Base-by-base conservation (phyloP, 37 sponge, comb jelly and placozoan species). In the Theonella swinhoei region DNA sequence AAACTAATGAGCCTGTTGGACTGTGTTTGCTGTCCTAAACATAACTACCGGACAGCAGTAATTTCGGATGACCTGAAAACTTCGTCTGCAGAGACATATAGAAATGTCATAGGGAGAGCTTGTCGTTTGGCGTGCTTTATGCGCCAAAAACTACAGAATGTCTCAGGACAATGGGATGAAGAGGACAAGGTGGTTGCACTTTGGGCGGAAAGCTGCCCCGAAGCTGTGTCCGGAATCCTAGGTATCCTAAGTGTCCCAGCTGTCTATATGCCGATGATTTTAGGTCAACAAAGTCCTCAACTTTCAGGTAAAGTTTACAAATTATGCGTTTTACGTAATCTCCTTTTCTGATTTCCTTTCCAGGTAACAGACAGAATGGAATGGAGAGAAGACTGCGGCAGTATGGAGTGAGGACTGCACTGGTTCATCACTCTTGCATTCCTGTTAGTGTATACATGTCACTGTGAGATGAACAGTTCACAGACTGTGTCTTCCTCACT, bases 21-120 rank as follows among this genome's bases (percentile, higher is more conserved):
- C 67, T 75, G 84, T 54, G 65, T 83, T 34, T 83, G 84, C 84
- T 83, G 84, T 42, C 36, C 58, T 28, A 75, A 32, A 75, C 84
- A 83, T 42, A 32, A 28, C 32, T 32, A 42, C 17, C 28, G 75
- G 4, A 75, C 68, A 43, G 84, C 84, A 43, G 58, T 75, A 33
- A 43, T 29, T 4, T 83, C 65, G 75, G 68, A 83, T 31, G 59
- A 42, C 36, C 37, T 29, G 5, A 9, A 7, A 1, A 28, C 24
- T 25, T 22, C 22, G 3, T 66, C 59, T 4, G 31, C 72, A 3
- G 32, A 74, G 4, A 75, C 84, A 8, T 83, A 83, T 29, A 67
- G 75, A 2, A 34, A 35, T 2, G 58, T 83, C 26, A 3, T 75
- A 3, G 35, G 25, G 36, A 7, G n/a, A 19, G 76, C 66, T n/a